Base-by-base conservation (phyloP, 2,113 vertebrate species). In the Castor canadensis region DNA sequence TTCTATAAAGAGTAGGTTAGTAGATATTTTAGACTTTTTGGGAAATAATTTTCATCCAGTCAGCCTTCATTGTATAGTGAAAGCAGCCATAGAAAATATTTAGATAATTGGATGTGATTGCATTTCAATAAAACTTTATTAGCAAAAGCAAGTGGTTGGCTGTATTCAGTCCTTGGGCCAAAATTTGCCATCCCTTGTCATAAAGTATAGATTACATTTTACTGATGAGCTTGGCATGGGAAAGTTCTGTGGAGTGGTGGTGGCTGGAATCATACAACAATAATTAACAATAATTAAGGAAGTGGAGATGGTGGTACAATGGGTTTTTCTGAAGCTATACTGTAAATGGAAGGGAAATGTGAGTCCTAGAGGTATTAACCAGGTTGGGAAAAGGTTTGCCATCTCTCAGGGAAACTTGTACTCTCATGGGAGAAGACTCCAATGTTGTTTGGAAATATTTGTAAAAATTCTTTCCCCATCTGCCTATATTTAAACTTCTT, bases 361-460 rank as follows among this genome's bases (percentile, higher is more conserved):
- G 71, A 69, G 67, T 24, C 49, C 38, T 56, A 56, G 35, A 49
- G 17, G 38, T 24, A 52, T 91, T 91, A 24, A 30, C 24, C 35
- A 62, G 28, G 26, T 92, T 89, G 45, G 58, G 67, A 94, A 79
- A 93, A 54, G 47, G 30, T 88, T 93, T 89, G 30, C 0, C 22
- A 6, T 79, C 40, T 85, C 92, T 92, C 52, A 67, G 49, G 66
- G 71, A 95, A 87, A 40, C 45, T 67, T 52, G 10, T 19, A 64
- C 20, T 83, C 20, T 87, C 52, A 54, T 91, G 71, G 77, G 26
- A 83, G 77, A 95, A 93, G 91, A 60, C 17, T 49, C 62, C 49
- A 91, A 45, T 83, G 49, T 58, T 87, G n/a, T 88, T 87, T 82
- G 40, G 66, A 76, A 94, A 85, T 94, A 86, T 91, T 95, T 89